Evolutionary conservation across 2,888 invertebrate species (phyloP).

Genomic region (Drosophila vallismaia): DNA sequence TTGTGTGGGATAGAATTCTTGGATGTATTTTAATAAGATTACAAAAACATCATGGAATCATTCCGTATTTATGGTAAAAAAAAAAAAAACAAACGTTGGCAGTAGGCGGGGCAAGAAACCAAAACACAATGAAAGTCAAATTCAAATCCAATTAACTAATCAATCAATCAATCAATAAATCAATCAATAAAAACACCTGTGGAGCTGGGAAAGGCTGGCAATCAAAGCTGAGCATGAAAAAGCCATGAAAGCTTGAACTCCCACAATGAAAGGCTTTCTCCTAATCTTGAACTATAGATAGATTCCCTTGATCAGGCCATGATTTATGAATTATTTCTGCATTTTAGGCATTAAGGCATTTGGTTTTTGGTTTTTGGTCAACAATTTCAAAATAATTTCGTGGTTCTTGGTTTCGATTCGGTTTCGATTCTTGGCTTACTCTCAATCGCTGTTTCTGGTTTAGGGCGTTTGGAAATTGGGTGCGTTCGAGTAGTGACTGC

Average conservation of each 20-base stretch:
- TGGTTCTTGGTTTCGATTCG: slow-evolving; percentile 71
- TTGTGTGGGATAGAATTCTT: background rate
- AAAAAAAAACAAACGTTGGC: slow-evolving; percentile 10
- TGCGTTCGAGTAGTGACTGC: slow-evolving; percentile 95
- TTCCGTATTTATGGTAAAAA: no score
- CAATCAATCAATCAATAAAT: slow-evolving; percentile 8
- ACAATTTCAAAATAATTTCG: slow-evolving; percentile 15
- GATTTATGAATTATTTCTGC: background rate
- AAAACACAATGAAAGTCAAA: slow-evolving; percentile 24
- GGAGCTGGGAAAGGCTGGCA: slow-evolving; percentile 23
- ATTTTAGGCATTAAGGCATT: slow-evolving; percentile 6
- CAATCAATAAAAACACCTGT: slow-evolving; percentile 19
- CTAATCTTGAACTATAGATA: background rate
- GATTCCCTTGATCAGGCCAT: background rate
- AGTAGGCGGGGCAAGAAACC: slow-evolving; percentile 33
- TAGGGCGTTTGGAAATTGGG: slow-evolving; percentile 92
- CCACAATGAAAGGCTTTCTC: background rate
- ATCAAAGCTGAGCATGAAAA: slow-evolving; percentile 20
- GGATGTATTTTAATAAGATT: no score
- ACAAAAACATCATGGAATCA: no score
- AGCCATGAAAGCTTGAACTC: slow-evolving; percentile 5
- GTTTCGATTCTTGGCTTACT: slow-evolving; percentile 87
- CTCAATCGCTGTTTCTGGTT: slow-evolving; percentile 94
- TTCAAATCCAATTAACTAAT: slow-evolving; percentile 19
- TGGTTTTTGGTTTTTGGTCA: slow-evolving; percentile 3